Evolutionary conservation across 2,113 vertebrate genomes (phyloP).

Genomic region (Meles meles): DNA sequence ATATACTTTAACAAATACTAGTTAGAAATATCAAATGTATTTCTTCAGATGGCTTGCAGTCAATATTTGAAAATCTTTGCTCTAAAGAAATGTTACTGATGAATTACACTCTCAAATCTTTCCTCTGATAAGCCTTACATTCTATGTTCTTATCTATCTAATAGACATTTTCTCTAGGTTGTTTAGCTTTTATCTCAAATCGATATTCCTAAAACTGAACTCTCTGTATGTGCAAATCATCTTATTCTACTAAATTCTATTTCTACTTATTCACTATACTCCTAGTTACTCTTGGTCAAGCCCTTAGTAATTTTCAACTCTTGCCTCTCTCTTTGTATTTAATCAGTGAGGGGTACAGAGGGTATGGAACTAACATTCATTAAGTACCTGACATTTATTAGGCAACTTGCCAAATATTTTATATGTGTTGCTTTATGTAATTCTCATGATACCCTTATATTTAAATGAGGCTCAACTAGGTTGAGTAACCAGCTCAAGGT

Average conservation of each 20-base stretch:
- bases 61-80: neutral
- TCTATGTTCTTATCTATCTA: neutral
- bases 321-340: neutral
- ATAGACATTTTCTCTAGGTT: neutral
- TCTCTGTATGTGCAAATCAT: neutral
- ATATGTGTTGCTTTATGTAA: neutral
- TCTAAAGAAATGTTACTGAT: neutral
- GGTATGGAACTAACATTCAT: neutral
- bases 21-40: neutral
- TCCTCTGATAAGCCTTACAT: neutral
- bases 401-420: neutral
- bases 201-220: neutral
- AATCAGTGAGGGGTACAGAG: neutral
- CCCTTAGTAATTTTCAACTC: neutral
- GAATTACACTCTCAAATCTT: neutral
- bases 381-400: neutral
- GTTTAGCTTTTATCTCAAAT: neutral
- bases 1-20: neutral
- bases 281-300: neutral
- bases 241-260: neutral
- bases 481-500: neutral
- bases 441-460: neutral
- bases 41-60: neutral
- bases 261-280: neutral
- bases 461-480: neutral